Evolutionary conservation across 2,888 invertebrate genomes (phyloP).

Genomic region (Punctoribates punctum): DNA sequence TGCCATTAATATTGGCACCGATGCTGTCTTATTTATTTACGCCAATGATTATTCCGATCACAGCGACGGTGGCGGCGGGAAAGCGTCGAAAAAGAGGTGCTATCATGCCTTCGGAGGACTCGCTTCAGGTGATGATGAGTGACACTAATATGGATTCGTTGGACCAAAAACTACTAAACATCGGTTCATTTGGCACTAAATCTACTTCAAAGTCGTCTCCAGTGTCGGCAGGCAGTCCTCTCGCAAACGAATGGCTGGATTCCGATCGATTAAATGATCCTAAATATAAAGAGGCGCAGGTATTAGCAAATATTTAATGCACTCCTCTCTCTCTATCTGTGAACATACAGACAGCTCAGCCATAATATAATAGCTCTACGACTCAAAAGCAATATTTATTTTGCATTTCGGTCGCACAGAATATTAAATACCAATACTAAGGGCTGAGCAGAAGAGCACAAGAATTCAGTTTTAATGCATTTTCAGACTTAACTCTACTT

Average conservation of each 20-base stretch:
- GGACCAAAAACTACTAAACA: conserved; percentile 21
- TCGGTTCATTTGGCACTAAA: conserved; percentile 27
- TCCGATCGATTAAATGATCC: conserved; percentile 37
- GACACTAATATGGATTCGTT: conserved; percentile 2
- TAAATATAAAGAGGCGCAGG: conserved; percentile 31
- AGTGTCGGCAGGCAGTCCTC: background rate
- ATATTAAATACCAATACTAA: too few relatives aligned
- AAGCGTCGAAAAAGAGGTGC: conserved; percentile 38
- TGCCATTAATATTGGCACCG: conserved; percentile 42
- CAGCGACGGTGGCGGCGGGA: conserved; percentile 43
- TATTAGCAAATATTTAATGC: background rate
- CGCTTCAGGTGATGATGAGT: conserved; percentile 13
- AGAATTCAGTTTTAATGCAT: too few relatives aligned
- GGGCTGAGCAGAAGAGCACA: too few relatives aligned
- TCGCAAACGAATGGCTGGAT: conserved; percentile 13
- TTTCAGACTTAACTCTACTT: too few relatives aligned
- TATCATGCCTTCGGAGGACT: background rate
- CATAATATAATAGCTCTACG: too few relatives aligned
- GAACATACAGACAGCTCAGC: too few relatives aligned
- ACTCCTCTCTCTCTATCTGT: too few relatives aligned
- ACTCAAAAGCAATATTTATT: too few relatives aligned
- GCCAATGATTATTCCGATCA: conserved; percentile 45
- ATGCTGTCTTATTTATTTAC: conserved; percentile 43
- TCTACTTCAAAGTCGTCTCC: background rate
- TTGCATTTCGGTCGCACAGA: too few relatives aligned